Conservation (phyloP, 2,113 vertebrate genomes). For the Percopsis transmontana region DNA sequence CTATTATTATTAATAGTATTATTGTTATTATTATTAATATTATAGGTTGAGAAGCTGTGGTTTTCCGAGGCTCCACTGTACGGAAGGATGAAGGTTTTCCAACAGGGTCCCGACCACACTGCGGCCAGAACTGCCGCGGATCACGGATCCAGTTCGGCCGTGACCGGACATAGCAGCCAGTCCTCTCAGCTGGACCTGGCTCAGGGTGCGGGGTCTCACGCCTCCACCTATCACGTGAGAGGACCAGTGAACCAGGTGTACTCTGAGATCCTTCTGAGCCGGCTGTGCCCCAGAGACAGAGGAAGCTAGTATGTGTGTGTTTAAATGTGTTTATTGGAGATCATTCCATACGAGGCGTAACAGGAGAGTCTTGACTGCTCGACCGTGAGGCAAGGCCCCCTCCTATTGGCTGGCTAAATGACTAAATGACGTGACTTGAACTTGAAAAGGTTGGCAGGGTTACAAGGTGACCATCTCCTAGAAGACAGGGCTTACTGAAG, state of each 20-base stretch:
- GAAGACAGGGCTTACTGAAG: not conserved
- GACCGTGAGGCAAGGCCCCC: not conserved
- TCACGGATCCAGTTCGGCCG: slow-evolving; percentile 45
- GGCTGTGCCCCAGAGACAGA: slow-evolving; percentile 79
- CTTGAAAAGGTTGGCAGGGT: not conserved
- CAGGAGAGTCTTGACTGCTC: slow-evolving; percentile 5
- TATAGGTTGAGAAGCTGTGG: slow-evolving; percentile 86
- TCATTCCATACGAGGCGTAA: slow-evolving; percentile 7
- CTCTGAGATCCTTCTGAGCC: slow-evolving; percentile 95
- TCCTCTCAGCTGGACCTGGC: slow-evolving; percentile 34
- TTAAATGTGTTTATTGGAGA: slow-evolving; percentile 11
- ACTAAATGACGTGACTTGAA: slow-evolving; percentile 2
- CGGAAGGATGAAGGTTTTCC: slow-evolving; percentile 75
- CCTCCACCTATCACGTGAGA: slow-evolving; percentile 85
- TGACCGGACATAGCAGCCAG: slow-evolving; percentile 46
- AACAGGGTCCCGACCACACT: slow-evolving; percentile 69
- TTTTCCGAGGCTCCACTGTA: slow-evolving; percentile 66
- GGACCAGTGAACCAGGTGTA: slow-evolving; percentile 93
- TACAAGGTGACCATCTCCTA: not conserved
- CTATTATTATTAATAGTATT: not conserved
- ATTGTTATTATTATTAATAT: not conserved
- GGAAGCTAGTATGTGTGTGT: slow-evolving; percentile 27
- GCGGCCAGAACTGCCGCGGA: slow-evolving; percentile 41
- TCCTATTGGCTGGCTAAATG: not conserved
- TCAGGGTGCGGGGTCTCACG: slow-evolving; percentile 66